Base-by-base conservation (phyloP, 2,113 vertebrate species). In the Gadus macrocephalus region DNA sequence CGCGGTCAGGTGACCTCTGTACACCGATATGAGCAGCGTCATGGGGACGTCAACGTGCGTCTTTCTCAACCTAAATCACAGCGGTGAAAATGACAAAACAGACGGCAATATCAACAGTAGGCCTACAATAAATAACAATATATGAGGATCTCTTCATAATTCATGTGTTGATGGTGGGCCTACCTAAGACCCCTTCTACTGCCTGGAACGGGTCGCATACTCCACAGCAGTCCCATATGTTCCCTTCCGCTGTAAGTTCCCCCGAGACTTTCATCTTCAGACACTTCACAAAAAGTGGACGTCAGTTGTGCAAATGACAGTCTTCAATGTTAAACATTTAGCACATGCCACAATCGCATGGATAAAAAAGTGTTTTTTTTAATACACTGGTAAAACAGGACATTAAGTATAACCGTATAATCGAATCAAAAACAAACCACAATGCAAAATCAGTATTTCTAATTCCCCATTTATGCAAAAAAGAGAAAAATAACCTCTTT, bases 161-260 rank as follows among this genome's bases (percentile, higher is more conserved):
- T 7, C 8, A 15, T n/a, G 4, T 19, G 22, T 15, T 4, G 11
- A 59, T 64, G 28, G n/a, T 15, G 11, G 31, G 5, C 16, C 59
- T 74, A 92, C 92, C 92, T 89, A 66, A 88, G 81, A 68, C 82
- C 90, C 38, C 38, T 2, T 28, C 78, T 81, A 73, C 89, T 87
- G 6, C 90, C 90, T 14, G 86, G 89, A 42, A 89, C 79, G 0
- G 90, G 88, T 1, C 75, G 70, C 88, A 90, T 82, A 61, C 91
- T 92, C 91, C 91, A 91, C 61, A 92, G 55, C 79, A 92, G 81
- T 28, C 89, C 92, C 91, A 91, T 92, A 9, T 81, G 58, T 66
- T 92, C 91, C 22, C 28, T 79, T 5, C 91, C 92, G 0, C 53
- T 55, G 77, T 91, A 93, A 0, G 91, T 90, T 2, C 92, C 92